phyloP scores from a whole-genome alignment of 2,113 vertebrate genomes.

The Noturus placidus region DNA sequence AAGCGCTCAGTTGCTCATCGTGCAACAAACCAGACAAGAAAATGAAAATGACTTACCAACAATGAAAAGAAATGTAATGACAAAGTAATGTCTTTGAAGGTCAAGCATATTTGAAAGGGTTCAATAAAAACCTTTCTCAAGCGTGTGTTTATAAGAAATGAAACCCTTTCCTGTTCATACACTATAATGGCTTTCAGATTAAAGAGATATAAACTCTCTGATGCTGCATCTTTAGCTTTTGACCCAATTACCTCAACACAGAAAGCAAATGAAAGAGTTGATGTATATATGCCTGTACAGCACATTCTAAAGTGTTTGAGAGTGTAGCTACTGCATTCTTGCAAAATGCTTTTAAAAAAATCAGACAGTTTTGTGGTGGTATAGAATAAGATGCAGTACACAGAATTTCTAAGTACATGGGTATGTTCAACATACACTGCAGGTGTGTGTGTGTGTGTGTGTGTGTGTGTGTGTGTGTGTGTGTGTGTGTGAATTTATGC shows the following conservation, averaged over 20 bases:
- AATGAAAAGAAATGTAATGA: slow-evolving; percentile 49
- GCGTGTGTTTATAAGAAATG: slow-evolving; percentile 11
- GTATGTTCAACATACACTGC: neutral
- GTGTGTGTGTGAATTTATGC: neutral
- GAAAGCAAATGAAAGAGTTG: neutral
- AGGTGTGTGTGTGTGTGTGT: neutral
- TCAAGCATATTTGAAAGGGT: neutral
- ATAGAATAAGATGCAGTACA: neutral
- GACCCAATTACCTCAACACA: neutral
- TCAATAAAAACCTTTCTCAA: neutral
- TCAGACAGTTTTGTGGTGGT: neutral
- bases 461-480: neutral
- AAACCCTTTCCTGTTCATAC: slow-evolving; percentile 60
- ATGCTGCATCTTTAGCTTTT: neutral
- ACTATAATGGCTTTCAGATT: slow-evolving; percentile 48
- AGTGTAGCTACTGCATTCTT: neutral
- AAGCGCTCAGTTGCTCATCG: neutral
- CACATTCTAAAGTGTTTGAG: neutral
- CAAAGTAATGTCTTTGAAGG: neutral
- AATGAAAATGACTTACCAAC: slow-evolving; percentile 60
- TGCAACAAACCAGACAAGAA: neutral
- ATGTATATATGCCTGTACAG: too few species aligned
- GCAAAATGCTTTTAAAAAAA: neutral
- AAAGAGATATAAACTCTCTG: slow-evolving; percentile 33
- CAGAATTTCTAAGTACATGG: neutral